Evolutionary conservation across 2,113 vertebrate species (phyloP).

Genomic region (Reinhardtius hippoglossoides): DNA sequence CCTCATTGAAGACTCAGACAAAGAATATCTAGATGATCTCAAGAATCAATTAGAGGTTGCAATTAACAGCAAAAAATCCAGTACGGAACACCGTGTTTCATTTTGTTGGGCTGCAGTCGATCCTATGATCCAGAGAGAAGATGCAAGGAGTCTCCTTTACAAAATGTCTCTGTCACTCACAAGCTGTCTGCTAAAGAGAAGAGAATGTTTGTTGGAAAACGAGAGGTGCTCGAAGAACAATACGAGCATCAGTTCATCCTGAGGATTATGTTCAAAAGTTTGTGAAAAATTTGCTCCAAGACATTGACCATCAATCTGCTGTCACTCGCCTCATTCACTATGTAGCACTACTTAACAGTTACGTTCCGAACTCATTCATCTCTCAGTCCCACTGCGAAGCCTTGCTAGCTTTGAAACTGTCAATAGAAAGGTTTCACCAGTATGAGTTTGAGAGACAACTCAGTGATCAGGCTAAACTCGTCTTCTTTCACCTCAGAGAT

Average conservation of each 20-base stretch:
- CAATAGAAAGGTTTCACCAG: conserved; percentile 57
- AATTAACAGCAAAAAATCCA: conserved; percentile 68
- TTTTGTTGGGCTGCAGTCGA: conserved; percentile 84
- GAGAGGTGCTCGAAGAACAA: conserved; percentile 59
- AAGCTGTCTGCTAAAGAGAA: conserved; percentile 82
- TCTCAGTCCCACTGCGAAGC: conserved; percentile 88
- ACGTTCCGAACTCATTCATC: conserved; percentile 86
- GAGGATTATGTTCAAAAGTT: conserved; percentile 68
- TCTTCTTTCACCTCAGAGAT: conserved; percentile 86
- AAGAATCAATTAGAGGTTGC: conserved; percentile 78
- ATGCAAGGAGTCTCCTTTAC: conserved; percentile 75
- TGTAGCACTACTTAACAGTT: conserved; percentile 85
- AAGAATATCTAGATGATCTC: conserved; percentile 84
- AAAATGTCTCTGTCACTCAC: conserved; percentile 87
- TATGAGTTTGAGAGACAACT: conserved; percentile 76
- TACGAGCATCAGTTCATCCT: conserved; percentile 82
- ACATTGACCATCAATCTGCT: conserved; percentile 69
- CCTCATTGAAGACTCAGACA: conserved; percentile 84
- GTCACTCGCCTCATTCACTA: conserved; percentile 81
- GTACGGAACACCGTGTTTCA: conserved; percentile 77
- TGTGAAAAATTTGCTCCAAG: conserved; percentile 81
- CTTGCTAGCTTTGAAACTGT: conserved; percentile 69
- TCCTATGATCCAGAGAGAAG: conserved; percentile 81
- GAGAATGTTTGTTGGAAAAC: conserved; percentile 79
- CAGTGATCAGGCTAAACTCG: conserved; percentile 81